Evolutionary conservation across 2,797 vertebrate species (phyloP).

Genomic region (Leontopithecus rosalia): DNA sequence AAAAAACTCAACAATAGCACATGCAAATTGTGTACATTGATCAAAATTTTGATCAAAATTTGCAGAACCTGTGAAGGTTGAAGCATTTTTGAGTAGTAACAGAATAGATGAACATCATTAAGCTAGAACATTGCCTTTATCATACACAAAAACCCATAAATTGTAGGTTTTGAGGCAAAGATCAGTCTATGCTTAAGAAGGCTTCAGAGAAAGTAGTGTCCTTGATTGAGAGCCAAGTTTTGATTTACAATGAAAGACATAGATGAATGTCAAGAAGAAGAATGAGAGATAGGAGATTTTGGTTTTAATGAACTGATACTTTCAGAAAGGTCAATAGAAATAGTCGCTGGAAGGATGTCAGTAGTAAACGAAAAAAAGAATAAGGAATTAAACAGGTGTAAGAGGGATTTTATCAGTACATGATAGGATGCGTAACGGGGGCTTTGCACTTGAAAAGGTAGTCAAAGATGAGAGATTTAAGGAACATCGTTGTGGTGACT

Average conservation of each 20-base stretch:
- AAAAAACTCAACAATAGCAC: not conserved
- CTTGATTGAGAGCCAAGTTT: conserved; percentile 28
- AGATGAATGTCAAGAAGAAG: not conserved
- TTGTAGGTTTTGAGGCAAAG: not conserved
- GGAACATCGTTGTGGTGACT: not conserved
- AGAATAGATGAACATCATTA: not conserved
- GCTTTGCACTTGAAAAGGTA: not conserved
- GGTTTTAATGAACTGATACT: not conserved
- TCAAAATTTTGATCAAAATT: not conserved
- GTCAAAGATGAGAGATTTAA: not conserved
- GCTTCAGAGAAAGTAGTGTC: not conserved
- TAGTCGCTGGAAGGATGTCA: not conserved
- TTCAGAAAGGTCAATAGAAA: conserved; percentile 1
- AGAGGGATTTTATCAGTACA: not conserved
- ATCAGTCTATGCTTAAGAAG: not conserved
- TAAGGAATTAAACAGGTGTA: not conserved
- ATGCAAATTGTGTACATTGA: not conserved
- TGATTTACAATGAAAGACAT: not conserved
- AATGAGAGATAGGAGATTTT: not conserved
- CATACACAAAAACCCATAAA: not conserved
- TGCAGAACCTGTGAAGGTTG: not conserved
- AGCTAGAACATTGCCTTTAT: not conserved
- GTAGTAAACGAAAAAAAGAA: not conserved
- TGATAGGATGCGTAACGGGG: not conserved
- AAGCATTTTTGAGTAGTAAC: not conserved